These are phyloP conservation scores for Hesperia comma DNA, from an alignment of 2,888 invertebrate genomes.

Conservation along the genomic window DNA sequence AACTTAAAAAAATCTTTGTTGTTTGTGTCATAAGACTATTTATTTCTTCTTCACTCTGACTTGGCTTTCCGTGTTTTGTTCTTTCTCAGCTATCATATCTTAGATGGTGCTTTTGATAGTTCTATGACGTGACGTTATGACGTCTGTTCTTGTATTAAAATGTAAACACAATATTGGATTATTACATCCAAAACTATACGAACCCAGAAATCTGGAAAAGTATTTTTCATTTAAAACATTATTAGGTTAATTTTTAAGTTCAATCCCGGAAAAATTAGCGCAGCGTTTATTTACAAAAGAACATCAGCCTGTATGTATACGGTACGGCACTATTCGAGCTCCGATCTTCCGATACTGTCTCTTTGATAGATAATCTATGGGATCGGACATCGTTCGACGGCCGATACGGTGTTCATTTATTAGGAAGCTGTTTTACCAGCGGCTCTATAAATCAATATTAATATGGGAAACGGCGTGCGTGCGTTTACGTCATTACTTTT, in stretches of 20 bases:
- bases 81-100: too few relatives aligned
- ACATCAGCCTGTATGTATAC: slow-evolving; percentile 54
- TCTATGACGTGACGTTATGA: too few relatives aligned
- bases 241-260: neutral
- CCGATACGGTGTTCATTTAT: slow-evolving; percentile 59
- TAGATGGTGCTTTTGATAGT: too few relatives aligned
- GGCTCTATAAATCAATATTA: slow-evolving; percentile 34
- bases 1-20: too few relatives aligned
- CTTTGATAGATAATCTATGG: slow-evolving; percentile 79
- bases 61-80: too few relatives aligned
- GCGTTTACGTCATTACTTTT: slow-evolving; percentile 18
- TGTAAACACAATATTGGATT: too few relatives aligned
- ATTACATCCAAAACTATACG: too few relatives aligned
- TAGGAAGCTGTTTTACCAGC: slow-evolving; percentile 26
- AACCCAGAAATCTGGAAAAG: too few relatives aligned
- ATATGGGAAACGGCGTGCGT: slow-evolving; percentile 29
- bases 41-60: too few relatives aligned
- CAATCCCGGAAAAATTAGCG: neutral
- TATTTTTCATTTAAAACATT: too few relatives aligned
- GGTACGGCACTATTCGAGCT: slow-evolving; percentile 59
- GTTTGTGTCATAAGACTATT: too few relatives aligned
- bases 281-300: neutral
- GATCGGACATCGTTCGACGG: slow-evolving; percentile 79
- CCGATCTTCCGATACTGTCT: slow-evolving; percentile 69
- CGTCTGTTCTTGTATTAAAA: too few relatives aligned